These are phyloP conservation scores for Nymphalis polychloros DNA, from an alignment of 2,888 invertebrate genomes.

Conservation along the genomic window DNA sequence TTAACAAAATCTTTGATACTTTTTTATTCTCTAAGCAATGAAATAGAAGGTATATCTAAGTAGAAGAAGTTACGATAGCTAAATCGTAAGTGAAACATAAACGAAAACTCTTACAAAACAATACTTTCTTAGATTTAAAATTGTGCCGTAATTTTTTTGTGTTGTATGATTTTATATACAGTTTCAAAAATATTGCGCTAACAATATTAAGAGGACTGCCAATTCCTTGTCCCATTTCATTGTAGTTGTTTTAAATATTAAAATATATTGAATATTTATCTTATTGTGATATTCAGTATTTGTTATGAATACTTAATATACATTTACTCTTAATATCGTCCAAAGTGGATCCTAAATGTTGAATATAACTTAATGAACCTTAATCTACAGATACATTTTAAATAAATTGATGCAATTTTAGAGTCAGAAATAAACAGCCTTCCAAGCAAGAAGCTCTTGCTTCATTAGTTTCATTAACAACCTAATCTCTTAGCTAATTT, in stretches of 20 bases:
- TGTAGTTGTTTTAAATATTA: not conserved
- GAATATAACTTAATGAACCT: slow-evolving; percentile 2
- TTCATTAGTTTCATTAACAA: not conserved
- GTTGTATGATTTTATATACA: too few relatives aligned
- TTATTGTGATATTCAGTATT: not conserved
- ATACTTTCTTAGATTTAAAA: too few relatives aligned
- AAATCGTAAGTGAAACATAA: too few relatives aligned
- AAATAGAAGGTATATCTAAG: too few relatives aligned
- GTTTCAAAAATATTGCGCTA: too few relatives aligned
- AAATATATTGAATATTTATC: not conserved
- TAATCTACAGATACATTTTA: slow-evolving; percentile 1
- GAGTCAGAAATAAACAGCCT: not conserved
- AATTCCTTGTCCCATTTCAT: too few relatives aligned
- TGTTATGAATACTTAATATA: not conserved
- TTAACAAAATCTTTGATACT: too few relatives aligned
- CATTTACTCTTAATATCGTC: slow-evolving; percentile 1
- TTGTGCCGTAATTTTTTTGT: too few relatives aligned
- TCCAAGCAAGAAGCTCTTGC: not conserved
- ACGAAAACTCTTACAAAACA: too few relatives aligned
- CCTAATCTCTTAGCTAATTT: not conserved
- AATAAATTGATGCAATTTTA: slow-evolving; percentile 1
- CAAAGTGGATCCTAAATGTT: not conserved
- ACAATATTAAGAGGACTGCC: too few relatives aligned
- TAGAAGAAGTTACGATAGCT: too few relatives aligned
- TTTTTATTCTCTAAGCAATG: too few relatives aligned